phyloP scores from a whole-genome alignment of 2,888 invertebrate genomes.

The Leptothorax acervorum region DNA sequence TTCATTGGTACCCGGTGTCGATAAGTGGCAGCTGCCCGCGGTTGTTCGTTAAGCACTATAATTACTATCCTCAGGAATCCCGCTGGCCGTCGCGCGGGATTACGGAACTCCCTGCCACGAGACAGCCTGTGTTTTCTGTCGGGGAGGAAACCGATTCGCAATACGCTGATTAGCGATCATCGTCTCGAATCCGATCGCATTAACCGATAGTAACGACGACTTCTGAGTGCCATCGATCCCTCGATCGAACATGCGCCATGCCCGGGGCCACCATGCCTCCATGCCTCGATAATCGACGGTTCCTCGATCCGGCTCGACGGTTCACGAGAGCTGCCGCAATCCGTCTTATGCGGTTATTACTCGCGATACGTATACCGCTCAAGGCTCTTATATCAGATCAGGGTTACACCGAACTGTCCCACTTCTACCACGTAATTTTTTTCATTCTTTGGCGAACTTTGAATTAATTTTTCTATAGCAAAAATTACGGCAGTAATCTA shows the following conservation, averaged over 20 bases:
- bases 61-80: constrained; percentile 44
- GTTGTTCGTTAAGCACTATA: constrained; percentile 52
- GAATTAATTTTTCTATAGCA: background rate
- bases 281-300: constrained; percentile 36
- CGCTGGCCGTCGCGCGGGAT: constrained; percentile 27
- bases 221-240: constrained; percentile 32
- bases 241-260: constrained; percentile 31
- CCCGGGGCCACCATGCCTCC: constrained; percentile 23
- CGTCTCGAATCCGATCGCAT: constrained; percentile 45
- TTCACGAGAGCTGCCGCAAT: constrained; percentile 22
- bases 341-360: constrained; percentile 20
- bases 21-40: constrained; percentile 39
- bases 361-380: constrained; percentile 18
- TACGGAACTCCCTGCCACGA: constrained; percentile 32
- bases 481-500: background rate
- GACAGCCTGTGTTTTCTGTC: constrained; percentile 49
- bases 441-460: background rate
- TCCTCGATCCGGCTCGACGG: constrained; percentile 22
- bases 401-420: background rate
- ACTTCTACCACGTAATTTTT: background rate
- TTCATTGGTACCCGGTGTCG: constrained; percentile 48
- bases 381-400: constrained; percentile 19
- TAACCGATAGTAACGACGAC: constrained; percentile 49
- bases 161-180: constrained; percentile 56
- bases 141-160: constrained; percentile 17